phyloP scores from a whole-genome alignment of 2,797 vertebrate genomes.

The Remorina albescens region DNA sequence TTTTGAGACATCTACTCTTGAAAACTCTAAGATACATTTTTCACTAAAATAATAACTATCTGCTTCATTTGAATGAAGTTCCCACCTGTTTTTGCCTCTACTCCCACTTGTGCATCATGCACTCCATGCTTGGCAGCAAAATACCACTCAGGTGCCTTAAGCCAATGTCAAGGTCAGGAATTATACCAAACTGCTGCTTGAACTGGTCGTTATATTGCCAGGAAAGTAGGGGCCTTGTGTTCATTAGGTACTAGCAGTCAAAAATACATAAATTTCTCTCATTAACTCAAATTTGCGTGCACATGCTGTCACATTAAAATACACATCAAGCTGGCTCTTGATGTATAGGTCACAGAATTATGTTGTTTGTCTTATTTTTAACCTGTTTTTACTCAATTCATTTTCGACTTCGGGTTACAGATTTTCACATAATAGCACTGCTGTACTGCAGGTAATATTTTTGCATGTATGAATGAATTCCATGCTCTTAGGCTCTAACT shows the following conservation, averaged over 20 bases:
- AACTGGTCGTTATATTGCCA: too few relatives aligned
- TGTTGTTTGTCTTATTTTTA: constrained; percentile 11
- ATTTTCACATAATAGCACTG: constrained; percentile 20
- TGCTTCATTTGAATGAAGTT: neutral
- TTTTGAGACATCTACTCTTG: neutral
- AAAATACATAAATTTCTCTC: neutral
- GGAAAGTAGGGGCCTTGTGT: neutral
- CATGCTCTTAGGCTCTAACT: constrained; percentile 65
- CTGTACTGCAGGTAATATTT: constrained; percentile 13
- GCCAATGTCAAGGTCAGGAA: neutral
- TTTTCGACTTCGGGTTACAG: constrained; percentile 26
- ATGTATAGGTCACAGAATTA: too few relatives aligned
- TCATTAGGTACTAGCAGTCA: neutral
- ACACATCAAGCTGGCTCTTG: neutral
- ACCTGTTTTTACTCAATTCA: neutral
- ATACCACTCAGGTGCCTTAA: neutral
- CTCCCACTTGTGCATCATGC: neutral
- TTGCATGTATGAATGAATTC: constrained; percentile 22
- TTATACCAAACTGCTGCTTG: neutral
- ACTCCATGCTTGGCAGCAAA: neutral
- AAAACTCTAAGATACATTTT: neutral
- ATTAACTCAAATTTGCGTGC: constrained; percentile 23
- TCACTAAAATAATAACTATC: neutral
- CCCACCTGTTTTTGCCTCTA: neutral
- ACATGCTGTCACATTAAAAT: constrained; percentile 27